Base-by-base conservation (phyloP, 2,797 vertebrate genomes). In the Lepus townsendii region DNA sequence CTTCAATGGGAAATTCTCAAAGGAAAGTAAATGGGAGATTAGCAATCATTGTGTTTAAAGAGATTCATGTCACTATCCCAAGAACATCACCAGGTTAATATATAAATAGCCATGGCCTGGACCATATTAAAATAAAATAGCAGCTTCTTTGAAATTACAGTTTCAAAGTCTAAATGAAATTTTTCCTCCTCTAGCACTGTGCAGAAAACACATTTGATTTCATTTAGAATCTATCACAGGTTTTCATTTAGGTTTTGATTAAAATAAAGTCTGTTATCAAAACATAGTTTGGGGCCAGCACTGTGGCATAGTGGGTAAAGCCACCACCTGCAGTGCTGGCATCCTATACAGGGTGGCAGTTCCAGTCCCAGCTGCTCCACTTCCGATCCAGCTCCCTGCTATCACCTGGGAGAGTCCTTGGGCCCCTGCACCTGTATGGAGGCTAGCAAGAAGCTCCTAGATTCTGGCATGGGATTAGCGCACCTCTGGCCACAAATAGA, bases 231-330 rank as follows among this genome's bases (percentile, higher is more conserved):
- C 75, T 84, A 57, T 35, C 80, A 82, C 42, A 93, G 71, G 65
- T 60, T 96, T 97, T 98, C 97, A 93, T 93, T 96, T 96, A 85
- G 26, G 92, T 97, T 97, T 75, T 94, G 71, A 90, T 88, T 97
- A 93, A 97, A 97, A 94, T 65, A 11, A 77, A 65, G 50, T 83
- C 86, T 95, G 97, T 94, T 96, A 97, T 96, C 91, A 96, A 97
- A 98, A 94, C 82, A 27, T 52, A 47, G 42, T 47, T 47, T 47
- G 42, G 42, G 42, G 42, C 42, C 8, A 8, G 42, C 42, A 47
- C 42, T 47, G 42, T 47, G 42, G 42, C 42, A 47, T 47, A 47
- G 42, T 47, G 42, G 42, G 42, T 47, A 47, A 47, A 47, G 42
- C 42, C 42, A 8, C 42, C 42, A 47, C 42, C 42, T 47, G 42